Evolutionary conservation across 2,113 vertebrate species (phyloP).

Genomic region (Vanacampus margaritifer): DNA sequence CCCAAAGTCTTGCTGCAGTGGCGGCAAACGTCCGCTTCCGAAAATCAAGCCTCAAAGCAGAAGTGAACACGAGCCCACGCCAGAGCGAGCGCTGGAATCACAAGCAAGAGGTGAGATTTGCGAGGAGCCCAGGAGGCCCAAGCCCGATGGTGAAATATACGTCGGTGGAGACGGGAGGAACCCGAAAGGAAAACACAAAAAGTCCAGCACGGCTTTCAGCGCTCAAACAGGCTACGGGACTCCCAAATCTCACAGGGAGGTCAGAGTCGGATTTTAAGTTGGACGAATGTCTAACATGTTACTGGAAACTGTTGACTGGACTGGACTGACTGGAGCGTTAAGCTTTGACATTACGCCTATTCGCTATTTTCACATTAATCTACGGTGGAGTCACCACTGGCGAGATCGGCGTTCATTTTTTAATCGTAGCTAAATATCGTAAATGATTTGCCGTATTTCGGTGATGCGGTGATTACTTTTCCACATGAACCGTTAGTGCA

Average conservation of each 20-base stretch:
- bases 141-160: slow-evolving; percentile 18
- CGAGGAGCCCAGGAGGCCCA: slow-evolving; percentile 18
- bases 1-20: too few species aligned
- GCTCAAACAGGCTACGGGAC: slow-evolving; percentile 21
- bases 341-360: too few species aligned
- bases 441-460: too few species aligned
- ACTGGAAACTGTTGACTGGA: too few species aligned
- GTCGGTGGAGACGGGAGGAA: slow-evolving; percentile 6
- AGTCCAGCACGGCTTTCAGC: slow-evolving; percentile 19
- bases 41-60: slow-evolving; percentile 46
- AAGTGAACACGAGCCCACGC: slow-evolving; percentile 23
- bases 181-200: slow-evolving; percentile 33
- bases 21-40: slow-evolving; percentile 2
- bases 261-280: not conserved
- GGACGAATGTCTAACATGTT: not conserved
- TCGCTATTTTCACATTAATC: too few species aligned
- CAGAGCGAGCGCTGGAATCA: slow-evolving; percentile 41
- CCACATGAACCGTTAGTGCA: too few species aligned
- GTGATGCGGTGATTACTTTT: too few species aligned
- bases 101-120: slow-evolving; percentile 41
- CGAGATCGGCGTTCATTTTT: too few species aligned
- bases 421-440: too few species aligned
- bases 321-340: too few species aligned
- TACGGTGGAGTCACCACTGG: too few species aligned
- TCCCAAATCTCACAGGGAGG: slow-evolving; percentile 5